Evolutionary conservation across 53 echinoderm and acorn worm genomes (phyloP).

Genomic region (Luidia sarsii): DNA sequence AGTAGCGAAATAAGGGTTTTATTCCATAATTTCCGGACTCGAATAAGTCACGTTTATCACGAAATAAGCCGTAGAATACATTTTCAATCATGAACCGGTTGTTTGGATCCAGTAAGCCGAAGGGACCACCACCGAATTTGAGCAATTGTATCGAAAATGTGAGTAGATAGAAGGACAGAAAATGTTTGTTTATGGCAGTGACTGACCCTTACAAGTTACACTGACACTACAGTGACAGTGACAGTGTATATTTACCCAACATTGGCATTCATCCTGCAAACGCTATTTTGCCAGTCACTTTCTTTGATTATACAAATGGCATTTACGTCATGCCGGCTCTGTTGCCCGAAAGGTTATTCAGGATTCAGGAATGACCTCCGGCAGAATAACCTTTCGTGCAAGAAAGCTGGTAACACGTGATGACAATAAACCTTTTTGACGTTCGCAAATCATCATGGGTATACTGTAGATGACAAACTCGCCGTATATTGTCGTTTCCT

Average conservation of each 20-base stretch:
- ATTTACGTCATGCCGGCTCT: not conserved
- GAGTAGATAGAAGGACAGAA: slow-evolving; percentile 32
- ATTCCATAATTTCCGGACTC: not conserved
- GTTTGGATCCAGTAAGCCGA: slow-evolving; percentile 91
- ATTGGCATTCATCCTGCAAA: not conserved
- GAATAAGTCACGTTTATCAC: not conserved
- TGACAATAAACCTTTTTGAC: no score
- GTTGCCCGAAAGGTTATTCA: not conserved
- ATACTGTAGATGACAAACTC: no score
- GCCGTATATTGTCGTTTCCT: no score
- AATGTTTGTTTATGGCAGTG: not conserved
- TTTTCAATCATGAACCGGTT: slow-evolving; percentile 82
- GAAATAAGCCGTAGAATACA: not conserved
- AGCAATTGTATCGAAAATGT: slow-evolving; percentile 89
- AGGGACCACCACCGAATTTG: slow-evolving; percentile 91
- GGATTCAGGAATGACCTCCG: no score
- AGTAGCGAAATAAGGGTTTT: not conserved
- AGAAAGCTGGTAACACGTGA: no score
- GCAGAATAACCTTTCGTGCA: no score
- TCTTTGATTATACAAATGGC: not conserved
- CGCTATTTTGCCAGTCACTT: not conserved
- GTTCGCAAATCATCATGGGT: no score
- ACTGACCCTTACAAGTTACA: no score
- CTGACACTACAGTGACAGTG: not conserved
- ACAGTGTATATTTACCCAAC: not conserved